Conservation (phyloP, 2,113 vertebrate genomes). For the Bagarius yarrelli region DNA sequence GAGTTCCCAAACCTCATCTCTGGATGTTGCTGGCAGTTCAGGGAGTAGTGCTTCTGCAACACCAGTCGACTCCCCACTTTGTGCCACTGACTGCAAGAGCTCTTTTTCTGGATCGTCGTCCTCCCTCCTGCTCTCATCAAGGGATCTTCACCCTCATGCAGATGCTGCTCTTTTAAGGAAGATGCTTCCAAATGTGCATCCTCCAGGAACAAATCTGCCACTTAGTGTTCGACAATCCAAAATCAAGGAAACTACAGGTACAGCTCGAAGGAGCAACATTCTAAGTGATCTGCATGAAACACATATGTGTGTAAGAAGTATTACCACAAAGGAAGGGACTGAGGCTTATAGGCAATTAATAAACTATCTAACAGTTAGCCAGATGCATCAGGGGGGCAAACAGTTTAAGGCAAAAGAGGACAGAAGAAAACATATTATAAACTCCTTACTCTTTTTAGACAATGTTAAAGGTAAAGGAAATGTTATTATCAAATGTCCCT, state of each 20-base stretch:
- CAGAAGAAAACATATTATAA: constrained; percentile 66
- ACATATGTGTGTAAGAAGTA: constrained; percentile 62
- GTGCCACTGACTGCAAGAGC: constrained; percentile 76
- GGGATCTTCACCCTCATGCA: constrained; percentile 78
- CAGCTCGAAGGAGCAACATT: constrained; percentile 68
- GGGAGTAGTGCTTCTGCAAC: constrained; percentile 84
- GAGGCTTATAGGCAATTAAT: constrained; percentile 72
- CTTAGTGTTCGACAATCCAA: constrained; percentile 82
- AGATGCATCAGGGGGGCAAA: constrained; percentile 73
- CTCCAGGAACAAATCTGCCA: constrained; percentile 75
- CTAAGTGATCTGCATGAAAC: constrained; percentile 67
- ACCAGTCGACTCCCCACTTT: constrained; percentile 83
- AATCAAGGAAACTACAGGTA: constrained; percentile 93
- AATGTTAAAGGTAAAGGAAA: constrained; percentile 66
- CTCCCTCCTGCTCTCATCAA: constrained; percentile 70
- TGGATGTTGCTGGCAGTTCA: constrained; percentile 88
- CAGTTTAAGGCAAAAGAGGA: constrained; percentile 70
- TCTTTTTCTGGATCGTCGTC: constrained; percentile 78
- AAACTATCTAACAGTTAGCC: constrained; percentile 73
- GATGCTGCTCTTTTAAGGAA: constrained; percentile 84
- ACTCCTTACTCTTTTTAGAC: constrained; percentile 67
- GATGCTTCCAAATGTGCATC: constrained; percentile 83
- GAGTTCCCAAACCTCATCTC: constrained; percentile 87
- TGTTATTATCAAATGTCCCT: constrained; percentile 61
- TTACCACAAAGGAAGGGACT: constrained; percentile 68